A percentile compares a stretch with the other conserved stretches of the same genome.
These are phyloP conservation scores for Nesospiza acunhae DNA, from an alignment of 2,113 vertebrate species.

Conservation along the genomic window DNA sequence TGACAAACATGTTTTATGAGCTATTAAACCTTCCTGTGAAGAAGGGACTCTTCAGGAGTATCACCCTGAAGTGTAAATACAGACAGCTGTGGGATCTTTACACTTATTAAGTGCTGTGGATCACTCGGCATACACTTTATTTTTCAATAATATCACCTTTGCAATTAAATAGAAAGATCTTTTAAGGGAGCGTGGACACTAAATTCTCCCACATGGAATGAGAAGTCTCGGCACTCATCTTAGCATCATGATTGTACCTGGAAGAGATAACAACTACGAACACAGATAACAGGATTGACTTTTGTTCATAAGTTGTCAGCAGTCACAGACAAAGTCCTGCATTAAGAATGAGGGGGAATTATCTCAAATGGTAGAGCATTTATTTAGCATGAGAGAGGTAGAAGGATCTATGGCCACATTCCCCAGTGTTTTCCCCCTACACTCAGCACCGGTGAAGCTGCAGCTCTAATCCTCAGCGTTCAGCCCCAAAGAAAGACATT, in stretches of 20 bases:
- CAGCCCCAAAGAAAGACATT: background rate
- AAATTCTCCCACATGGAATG: background rate
- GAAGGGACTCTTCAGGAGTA: background rate
- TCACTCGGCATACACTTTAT: background rate
- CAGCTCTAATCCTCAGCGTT: background rate
- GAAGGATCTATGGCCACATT: conserved; percentile 68
- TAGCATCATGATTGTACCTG: background rate
- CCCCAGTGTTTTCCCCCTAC: conserved; percentile 5
- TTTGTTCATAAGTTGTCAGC: background rate
- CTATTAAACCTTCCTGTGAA: background rate
- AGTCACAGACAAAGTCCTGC: background rate
- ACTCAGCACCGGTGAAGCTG: background rate
- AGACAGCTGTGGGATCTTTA: background rate
- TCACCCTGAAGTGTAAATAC: background rate
- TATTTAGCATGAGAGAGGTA: conserved; percentile 56
- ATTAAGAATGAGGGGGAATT: conserved; percentile 40
- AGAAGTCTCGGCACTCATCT: background rate
- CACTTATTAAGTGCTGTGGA: background rate
- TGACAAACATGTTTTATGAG: background rate
- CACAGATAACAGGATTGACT: background rate
- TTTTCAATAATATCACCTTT: background rate
- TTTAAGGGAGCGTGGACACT: background rate
- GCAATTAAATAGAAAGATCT: background rate
- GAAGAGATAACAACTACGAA: background rate
- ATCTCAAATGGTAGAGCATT: conserved; percentile 72